Evolutionary conservation across 2,113 vertebrate genomes (phyloP).

Genomic region (Chionomys nivalis): DNA sequence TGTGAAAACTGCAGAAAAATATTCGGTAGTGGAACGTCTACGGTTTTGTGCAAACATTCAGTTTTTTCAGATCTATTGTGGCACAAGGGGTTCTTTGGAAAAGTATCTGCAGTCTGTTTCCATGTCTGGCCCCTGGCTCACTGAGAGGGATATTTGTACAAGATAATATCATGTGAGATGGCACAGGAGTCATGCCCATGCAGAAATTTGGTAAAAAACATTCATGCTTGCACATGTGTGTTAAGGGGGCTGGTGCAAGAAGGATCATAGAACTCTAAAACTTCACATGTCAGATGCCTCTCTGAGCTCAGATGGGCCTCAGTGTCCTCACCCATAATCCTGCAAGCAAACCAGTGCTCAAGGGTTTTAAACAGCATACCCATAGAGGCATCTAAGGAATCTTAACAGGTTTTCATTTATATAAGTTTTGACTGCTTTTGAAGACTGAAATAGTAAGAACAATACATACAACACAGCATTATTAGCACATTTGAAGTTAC

Average conservation of each 20-base stretch:
- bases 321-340: background rate
- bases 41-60: background rate
- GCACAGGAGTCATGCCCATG: too few relatives aligned
- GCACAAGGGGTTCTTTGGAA: background rate
- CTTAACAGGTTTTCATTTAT: background rate
- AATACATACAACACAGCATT: background rate
- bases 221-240: rapidly evolving
- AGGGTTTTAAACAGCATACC: background rate
- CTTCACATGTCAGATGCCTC: too few relatives aligned
- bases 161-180: background rate
- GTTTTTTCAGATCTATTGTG: background rate
- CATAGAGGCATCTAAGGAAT: background rate
- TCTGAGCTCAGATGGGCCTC: background rate
- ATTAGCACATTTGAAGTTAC: too few relatives aligned
- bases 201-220: background rate
- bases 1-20: background rate
- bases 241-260: background rate
- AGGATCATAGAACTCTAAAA: too few relatives aligned
- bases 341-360: background rate
- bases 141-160: background rate
- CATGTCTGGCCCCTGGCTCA: background rate
- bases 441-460: background rate
- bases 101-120: background rate
- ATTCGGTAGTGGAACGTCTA: background rate
- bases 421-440: background rate